These are phyloP conservation scores for Eidolon helvum DNA, from an alignment of 2,113 vertebrate genomes.

Conservation along the genomic window DNA sequence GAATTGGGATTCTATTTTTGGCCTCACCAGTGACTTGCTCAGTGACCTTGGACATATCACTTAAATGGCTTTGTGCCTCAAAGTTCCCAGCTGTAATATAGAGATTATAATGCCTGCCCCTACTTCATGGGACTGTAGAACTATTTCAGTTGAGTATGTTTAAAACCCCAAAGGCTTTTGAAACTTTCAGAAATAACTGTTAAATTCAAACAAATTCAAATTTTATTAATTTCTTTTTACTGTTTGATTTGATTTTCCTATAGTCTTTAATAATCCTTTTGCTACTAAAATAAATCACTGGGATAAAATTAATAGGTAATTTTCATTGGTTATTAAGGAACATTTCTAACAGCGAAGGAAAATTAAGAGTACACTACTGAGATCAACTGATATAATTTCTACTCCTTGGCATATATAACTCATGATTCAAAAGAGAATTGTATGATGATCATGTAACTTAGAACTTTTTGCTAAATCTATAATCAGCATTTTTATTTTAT, in stretches of 20 bases:
- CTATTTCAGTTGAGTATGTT: conserved; percentile 29
- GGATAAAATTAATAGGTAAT: conserved; percentile 46
- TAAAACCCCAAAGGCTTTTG: conserved; percentile 24
- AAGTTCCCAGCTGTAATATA: conserved; percentile 63
- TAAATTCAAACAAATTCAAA: conserved; percentile 16
- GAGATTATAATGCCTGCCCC: conserved; percentile 64
- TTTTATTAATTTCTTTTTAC: conserved; percentile 54
- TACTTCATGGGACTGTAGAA: conserved; percentile 5
- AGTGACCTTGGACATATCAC: conserved; percentile 75
- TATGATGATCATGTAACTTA: neutral
- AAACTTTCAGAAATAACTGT: conserved; percentile 16
- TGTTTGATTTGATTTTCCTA: conserved; percentile 22
- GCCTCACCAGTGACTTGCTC: conserved; percentile 62
- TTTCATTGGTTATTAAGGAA: conserved; percentile 25
- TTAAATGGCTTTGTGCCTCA: conserved; percentile 72
- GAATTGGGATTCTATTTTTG: conserved; percentile 74
- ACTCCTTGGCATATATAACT: neutral
- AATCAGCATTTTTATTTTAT: neutral
- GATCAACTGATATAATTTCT: neutral
- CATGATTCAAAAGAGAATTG: neutral
- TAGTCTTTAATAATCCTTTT: conserved; percentile 19
- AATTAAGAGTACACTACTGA: conserved; percentile 29
- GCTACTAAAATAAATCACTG: conserved; percentile 42
- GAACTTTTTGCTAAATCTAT: neutral
- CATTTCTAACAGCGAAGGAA: conserved; percentile 10